phyloP scores from a whole-genome alignment of 2,888 invertebrate species.

The Chalcis sispes region DNA sequence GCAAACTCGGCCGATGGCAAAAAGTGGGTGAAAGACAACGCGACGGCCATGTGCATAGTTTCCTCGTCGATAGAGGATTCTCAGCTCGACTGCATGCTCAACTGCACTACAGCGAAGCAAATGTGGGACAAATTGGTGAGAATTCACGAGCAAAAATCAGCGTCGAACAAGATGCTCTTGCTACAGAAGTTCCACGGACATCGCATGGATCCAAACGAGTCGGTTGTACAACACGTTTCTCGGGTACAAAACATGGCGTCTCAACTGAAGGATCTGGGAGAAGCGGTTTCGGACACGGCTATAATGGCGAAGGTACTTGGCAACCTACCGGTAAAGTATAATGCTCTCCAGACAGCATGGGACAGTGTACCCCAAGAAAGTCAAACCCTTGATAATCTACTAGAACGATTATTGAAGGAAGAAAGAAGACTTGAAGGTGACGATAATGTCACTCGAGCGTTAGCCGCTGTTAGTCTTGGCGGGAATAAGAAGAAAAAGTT shows the following conservation, averaged over 20 bases:
- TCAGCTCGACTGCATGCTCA: constrained; percentile 18
- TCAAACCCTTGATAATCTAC: too few species aligned
- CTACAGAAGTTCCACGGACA: constrained; percentile 37
- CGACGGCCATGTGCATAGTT: background rate
- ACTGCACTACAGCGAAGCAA: constrained; percentile 8
- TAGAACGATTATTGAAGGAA: too few species aligned
- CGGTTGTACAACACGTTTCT: constrained; percentile 26
- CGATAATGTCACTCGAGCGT: too few species aligned
- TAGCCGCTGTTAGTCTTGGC: too few species aligned
- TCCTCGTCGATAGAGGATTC: background rate
- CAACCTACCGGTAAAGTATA: background rate
- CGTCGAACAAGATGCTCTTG: constrained; percentile 22
- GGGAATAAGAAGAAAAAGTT: too few species aligned
- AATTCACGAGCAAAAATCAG: constrained; percentile 37
- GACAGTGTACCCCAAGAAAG: too few species aligned
- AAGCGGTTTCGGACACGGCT: too few species aligned
- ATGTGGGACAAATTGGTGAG: constrained; percentile 27
- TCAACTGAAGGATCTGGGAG: background rate
- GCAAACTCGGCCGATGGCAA: background rate
- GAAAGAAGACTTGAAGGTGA: too few species aligned
- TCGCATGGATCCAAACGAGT: constrained; percentile 14
- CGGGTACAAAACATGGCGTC: constrained; percentile 7
- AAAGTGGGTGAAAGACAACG: background rate
- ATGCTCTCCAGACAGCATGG: too few species aligned
- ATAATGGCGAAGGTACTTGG: background rate